Percentiles rank a stretch among this genome's conserved stretches.
Conservation (phyloP, 2,797 vertebrate species). For the Sebastes cheni region DNA sequence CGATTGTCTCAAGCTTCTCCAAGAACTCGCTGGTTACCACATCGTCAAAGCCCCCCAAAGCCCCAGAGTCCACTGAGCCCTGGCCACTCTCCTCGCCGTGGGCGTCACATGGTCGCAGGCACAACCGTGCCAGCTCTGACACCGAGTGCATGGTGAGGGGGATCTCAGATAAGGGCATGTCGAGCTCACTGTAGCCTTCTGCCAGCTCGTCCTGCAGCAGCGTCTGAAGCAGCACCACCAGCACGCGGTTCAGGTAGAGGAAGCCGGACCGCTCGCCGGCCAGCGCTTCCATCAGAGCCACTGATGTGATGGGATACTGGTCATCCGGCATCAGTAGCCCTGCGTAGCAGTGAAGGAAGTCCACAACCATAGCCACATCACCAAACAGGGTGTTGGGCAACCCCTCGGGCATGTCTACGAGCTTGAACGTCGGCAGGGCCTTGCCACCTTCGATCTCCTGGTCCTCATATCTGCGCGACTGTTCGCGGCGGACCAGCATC, state of each 20-base stretch:
- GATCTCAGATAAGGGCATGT: slow-evolving; percentile 95
- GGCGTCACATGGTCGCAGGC: slow-evolving; percentile 90
- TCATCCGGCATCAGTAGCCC: slow-evolving; percentile 93
- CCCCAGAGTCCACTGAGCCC: slow-evolving; percentile 75
- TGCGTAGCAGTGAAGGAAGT: slow-evolving; percentile 93
- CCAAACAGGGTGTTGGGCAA: slow-evolving; percentile 96
- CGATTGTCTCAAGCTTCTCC: slow-evolving; percentile 91
- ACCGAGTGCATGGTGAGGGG: slow-evolving; percentile 95
- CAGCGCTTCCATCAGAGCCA: slow-evolving; percentile 92
- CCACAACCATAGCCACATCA: slow-evolving; percentile 93
- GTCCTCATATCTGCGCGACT: slow-evolving; percentile 93
- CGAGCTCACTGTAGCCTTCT: slow-evolving; percentile 95
- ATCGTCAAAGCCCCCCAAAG: slow-evolving; percentile 85
- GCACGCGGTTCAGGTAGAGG: slow-evolving; percentile 92
- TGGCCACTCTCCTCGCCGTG: slow-evolving; percentile 88
- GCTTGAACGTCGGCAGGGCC: slow-evolving; percentile 86
- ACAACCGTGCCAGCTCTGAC: slow-evolving; percentile 94
- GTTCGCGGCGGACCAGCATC: slow-evolving; percentile 88
- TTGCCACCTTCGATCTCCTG: slow-evolving; percentile 89
- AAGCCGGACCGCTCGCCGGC: slow-evolving; percentile 93
- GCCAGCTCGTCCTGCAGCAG: slow-evolving; percentile 96
- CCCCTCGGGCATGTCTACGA: slow-evolving; percentile 96
- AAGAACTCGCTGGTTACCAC: slow-evolving; percentile 93
- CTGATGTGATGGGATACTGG: slow-evolving; percentile 92
- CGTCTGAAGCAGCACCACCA: slow-evolving; percentile 95